Evolutionary conservation across 2,797 vertebrate genomes (phyloP).

Genomic region (Rhinichthys osculus): DNA sequence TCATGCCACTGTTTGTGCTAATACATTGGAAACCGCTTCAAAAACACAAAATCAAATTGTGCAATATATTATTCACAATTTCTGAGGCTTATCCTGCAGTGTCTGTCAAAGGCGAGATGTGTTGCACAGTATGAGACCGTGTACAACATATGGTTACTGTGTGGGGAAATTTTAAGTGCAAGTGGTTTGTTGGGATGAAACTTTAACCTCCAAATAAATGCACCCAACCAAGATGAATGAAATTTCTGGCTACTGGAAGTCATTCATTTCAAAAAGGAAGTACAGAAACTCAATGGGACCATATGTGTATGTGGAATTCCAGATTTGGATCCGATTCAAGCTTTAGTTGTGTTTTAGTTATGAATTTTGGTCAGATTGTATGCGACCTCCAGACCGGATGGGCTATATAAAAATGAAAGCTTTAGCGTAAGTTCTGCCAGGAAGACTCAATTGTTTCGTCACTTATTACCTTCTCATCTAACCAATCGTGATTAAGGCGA

Average conservation of each 20-base stretch:
- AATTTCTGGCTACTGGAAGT: neutral
- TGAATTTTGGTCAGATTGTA: neutral
- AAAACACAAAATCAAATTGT: constrained; percentile 28
- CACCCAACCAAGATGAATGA: neutral
- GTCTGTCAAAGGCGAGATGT: constrained; percentile 45
- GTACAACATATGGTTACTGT: constrained; percentile 26
- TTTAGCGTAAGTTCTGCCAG: no score
- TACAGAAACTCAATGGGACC: no score
- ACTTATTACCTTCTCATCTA: no score
- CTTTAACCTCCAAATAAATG: neutral
- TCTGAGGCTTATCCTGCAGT: constrained; percentile 40
- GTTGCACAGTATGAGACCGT: constrained; percentile 12
- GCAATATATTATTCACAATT: constrained; percentile 53
- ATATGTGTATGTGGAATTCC: neutral
- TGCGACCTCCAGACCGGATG: neutral
- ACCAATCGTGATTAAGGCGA: no score
- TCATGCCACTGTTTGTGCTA: constrained; percentile 44
- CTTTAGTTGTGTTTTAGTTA: neutral
- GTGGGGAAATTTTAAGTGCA: neutral
- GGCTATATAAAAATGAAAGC: no score
- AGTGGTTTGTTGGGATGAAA: neutral
- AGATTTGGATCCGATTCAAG: neutral
- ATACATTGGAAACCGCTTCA: constrained; percentile 15
- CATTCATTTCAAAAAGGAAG: neutral
- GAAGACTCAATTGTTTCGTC: no score